Conservation (phyloP, 2,888 invertebrate species). For the Callyntrura guangdongensis region DNA sequence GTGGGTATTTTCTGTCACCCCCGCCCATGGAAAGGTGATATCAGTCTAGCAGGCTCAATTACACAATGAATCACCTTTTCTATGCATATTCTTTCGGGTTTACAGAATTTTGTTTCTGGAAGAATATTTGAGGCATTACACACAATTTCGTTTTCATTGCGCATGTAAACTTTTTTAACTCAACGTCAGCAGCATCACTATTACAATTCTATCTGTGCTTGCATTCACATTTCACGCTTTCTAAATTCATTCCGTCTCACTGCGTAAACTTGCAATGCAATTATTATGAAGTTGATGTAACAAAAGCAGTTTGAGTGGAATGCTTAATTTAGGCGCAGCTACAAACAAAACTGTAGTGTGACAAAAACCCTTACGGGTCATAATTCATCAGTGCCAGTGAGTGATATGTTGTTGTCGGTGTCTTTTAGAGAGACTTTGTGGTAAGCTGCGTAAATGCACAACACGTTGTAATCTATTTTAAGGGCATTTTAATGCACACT, state of each 20-base stretch:
- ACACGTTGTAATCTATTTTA: not conserved
- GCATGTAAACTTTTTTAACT: not conserved
- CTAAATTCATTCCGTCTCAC: conserved; percentile 50
- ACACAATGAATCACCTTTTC: too few relatives aligned
- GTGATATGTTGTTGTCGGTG: not conserved
- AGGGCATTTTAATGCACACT: not conserved
- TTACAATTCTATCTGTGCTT: not conserved
- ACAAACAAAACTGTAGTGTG: conserved; percentile 38
- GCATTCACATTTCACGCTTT: conserved; percentile 69
- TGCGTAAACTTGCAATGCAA: conserved; percentile 25
- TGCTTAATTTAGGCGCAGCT: conserved; percentile 6
- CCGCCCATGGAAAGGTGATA: too few relatives aligned
- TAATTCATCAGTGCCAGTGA: conserved; percentile 5
- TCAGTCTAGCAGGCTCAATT: too few relatives aligned
- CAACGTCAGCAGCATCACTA: not conserved
- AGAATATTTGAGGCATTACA: too few relatives aligned
- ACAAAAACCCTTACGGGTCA: not conserved
- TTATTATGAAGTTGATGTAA: conserved; percentile 24
- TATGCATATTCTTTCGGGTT: too few relatives aligned
- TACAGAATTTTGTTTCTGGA: too few relatives aligned
- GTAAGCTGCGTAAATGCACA: not conserved
- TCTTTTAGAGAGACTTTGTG: not conserved
- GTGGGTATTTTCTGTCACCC: too few relatives aligned
- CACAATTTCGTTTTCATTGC: not conserved
- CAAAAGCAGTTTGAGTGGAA: not conserved